Evolutionary conservation across 1,140 invertebrate species (phyloP).

Genomic region (Drosophila ogumai): DNA sequence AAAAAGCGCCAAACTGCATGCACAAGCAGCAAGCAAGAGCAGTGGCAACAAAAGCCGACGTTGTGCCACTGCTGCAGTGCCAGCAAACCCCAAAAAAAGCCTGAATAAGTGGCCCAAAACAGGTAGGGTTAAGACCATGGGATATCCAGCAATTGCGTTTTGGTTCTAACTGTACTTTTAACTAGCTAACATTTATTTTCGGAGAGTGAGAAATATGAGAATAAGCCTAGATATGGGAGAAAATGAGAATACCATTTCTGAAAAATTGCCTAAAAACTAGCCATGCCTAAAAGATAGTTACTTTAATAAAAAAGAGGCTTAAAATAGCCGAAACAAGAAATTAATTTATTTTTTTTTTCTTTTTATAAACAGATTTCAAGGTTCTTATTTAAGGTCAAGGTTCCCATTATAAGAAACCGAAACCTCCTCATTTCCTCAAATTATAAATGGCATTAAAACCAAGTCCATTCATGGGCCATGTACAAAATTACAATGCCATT

Average conservation of each 20-base stretch:
- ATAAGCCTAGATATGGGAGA: no score
- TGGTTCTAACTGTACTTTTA: background rate
- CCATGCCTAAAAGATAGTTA: background rate
- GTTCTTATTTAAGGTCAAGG: background rate
- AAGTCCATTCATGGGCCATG: constrained; percentile 21
- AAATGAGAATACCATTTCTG: no score
- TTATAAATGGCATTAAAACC: background rate
- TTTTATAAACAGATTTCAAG: no score
- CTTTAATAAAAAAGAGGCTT: background rate
- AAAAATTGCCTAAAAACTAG: no score
- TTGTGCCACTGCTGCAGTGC: constrained; percentile 12
- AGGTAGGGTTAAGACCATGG: background rate
- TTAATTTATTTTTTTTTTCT: no score
- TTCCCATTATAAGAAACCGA: background rate
- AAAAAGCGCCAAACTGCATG: constrained; percentile 66
- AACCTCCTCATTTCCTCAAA: background rate
- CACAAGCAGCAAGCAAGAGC: constrained; percentile 4
- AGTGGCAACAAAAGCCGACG: constrained; percentile 35
- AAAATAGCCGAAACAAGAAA: no score
- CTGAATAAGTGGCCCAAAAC: background rate
- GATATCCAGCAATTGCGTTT: background rate
- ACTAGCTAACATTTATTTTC: background rate
- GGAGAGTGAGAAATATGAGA: background rate
- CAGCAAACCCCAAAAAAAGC: constrained; percentile 13
- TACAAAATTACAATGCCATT: constrained; percentile 77